Conservation (phyloP, 2,888 invertebrate species). For the Acrocyrtus sp. region DNA sequence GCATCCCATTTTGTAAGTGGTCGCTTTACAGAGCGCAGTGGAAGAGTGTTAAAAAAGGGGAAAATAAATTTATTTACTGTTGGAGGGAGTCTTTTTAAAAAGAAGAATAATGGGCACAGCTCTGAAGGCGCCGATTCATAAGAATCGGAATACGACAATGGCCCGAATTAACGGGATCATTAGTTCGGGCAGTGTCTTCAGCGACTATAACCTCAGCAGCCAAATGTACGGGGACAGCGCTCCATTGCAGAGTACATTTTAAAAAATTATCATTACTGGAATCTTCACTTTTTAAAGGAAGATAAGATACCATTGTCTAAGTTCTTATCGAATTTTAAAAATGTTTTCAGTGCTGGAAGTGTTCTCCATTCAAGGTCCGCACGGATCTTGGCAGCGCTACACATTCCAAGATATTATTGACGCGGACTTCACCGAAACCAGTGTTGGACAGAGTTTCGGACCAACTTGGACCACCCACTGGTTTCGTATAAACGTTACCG, state of each 20-base stretch:
- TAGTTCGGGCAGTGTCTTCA: conserved; percentile 66
- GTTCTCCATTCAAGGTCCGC: conserved; percentile 44
- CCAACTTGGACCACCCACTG: conserved; percentile 69
- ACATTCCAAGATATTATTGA: conserved; percentile 44
- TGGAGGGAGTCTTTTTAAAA: no score
- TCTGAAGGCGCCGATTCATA: conserved; percentile 63
- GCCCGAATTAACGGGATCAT: conserved; percentile 68
- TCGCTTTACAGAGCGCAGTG: no score
- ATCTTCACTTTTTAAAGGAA: no score
- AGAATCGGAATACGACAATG: conserved; percentile 67
- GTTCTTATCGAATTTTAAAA: neutral
- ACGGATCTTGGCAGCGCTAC: conserved; percentile 44
- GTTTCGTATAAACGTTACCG: conserved; percentile 66
- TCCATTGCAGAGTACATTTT: no score
- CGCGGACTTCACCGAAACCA: no score
- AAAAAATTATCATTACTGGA: no score
- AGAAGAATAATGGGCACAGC: conserved; percentile 9
- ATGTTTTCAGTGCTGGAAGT: conserved; percentile 31
- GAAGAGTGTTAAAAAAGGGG: no score
- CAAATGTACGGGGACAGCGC: conserved; percentile 62
- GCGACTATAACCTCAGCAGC: conserved; percentile 66
- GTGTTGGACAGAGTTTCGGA: conserved; percentile 65
- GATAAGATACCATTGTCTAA: no score
- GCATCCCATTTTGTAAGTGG: no score
- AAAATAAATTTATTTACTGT: no score